Conservation (phyloP, 2,888 invertebrate species). For the Pycnomerus fuliginosus region DNA sequence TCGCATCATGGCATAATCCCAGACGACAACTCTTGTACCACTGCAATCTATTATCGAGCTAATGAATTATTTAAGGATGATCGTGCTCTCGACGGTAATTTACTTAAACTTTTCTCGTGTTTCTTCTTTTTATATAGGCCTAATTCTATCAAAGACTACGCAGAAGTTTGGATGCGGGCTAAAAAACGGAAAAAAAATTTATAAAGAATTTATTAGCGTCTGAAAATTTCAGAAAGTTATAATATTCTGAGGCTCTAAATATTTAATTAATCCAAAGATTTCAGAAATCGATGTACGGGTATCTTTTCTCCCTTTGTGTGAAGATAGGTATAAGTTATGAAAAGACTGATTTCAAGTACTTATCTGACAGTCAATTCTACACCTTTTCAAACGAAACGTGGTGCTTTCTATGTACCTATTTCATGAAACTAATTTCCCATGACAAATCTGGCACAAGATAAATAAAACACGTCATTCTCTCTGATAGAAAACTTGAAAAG, state of each 20-base stretch:
- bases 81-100: conserved; percentile 21
- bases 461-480: no score
- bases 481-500: no score
- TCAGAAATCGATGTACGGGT: no score
- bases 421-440: conserved; percentile 4
- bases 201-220: conserved; percentile 29
- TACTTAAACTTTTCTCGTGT: conserved; percentile 16
- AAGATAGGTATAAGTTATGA: no score
- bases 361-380: background rate
- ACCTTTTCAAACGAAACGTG: background rate
- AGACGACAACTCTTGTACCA: conserved; percentile 35
- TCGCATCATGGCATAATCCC: conserved; percentile 36
- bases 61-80: conserved; percentile 35
- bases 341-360: no score
- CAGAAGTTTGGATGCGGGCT: no score
- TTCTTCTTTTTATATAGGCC: background rate
- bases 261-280: no score
- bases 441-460: conserved; percentile 2
- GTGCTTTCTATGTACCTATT: background rate
- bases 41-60: conserved; percentile 38
- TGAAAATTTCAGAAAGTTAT: no score
- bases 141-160: conserved; percentile 8
- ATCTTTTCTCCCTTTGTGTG: no score
- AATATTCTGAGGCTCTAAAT: no score
- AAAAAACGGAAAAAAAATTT: no score